Conservation (phyloP, 2,888 invertebrate species). For the Ecdyonurus torrentis region DNA sequence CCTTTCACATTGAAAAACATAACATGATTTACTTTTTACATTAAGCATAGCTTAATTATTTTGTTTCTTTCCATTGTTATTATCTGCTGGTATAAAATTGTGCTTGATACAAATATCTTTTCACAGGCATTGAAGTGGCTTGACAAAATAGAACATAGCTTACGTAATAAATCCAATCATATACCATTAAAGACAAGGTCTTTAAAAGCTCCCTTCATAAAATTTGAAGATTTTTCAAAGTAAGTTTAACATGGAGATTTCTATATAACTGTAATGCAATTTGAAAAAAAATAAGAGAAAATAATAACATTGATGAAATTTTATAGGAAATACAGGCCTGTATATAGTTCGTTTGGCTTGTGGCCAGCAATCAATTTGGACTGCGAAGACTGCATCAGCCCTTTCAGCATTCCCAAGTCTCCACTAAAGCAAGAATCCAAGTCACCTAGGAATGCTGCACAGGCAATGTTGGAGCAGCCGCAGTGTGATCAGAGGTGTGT, state of each 20-base stretch:
- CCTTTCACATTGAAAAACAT: too few relatives aligned
- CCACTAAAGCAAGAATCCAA: constrained; percentile 18
- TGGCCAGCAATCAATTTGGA: constrained; percentile 41
- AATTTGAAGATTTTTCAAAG: constrained; percentile 53
- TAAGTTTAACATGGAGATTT: constrained; percentile 23
- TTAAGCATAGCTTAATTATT: too few relatives aligned
- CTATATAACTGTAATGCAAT: constrained; percentile 15
- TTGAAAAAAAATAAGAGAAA: too few relatives aligned
- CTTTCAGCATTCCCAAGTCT: constrained; percentile 21
- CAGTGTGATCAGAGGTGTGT: not conserved
- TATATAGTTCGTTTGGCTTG: constrained; percentile 41
- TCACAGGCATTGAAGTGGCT: constrained; percentile 12
- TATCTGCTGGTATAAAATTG: too few relatives aligned
- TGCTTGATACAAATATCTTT: not conserved
- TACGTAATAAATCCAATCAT: not conserved
- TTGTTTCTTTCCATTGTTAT: too few relatives aligned
- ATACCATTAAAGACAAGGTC: constrained; percentile 31
- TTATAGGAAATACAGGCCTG: constrained; percentile 37
- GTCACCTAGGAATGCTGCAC: constrained; percentile 13
- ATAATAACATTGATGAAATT: constrained; percentile 6
- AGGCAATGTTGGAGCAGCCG: not conserved
- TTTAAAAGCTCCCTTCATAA: constrained; percentile 50
- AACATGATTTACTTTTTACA: too few relatives aligned
- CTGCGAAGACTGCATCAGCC: constrained; percentile 26
- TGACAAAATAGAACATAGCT: constrained; percentile 7